Evolutionary conservation across 2,113 vertebrate genomes (phyloP).

Genomic region (Mobula birostris): DNA sequence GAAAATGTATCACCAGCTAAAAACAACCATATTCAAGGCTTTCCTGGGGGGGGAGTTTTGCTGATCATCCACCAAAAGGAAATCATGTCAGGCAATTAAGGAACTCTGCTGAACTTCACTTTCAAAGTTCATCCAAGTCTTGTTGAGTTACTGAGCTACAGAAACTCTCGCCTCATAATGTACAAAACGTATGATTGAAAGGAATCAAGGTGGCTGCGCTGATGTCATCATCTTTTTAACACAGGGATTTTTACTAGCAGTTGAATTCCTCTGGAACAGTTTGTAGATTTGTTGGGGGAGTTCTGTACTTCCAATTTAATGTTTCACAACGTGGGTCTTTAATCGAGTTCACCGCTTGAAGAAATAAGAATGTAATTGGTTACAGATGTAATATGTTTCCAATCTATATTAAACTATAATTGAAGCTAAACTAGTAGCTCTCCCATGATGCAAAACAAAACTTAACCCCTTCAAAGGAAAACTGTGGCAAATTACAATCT

Average conservation of each 20-base stretch:
- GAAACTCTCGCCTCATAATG: not conserved
- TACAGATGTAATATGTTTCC: conserved; percentile 23
- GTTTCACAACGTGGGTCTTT: conserved; percentile 25
- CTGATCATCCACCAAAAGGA: not conserved
- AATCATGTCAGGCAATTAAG: not conserved
- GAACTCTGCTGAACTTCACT: not conserved
- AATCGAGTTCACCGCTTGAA: conserved; percentile 22
- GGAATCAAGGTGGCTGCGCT: not conserved
- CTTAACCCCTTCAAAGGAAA: not conserved
- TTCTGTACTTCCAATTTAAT: conserved; percentile 11
- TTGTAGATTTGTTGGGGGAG: not conserved
- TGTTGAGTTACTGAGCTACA: not conserved
- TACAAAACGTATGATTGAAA: not conserved
- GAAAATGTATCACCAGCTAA: not conserved
- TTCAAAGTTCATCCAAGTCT: not conserved
- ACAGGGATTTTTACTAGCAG: not conserved
- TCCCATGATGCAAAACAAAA: not conserved
- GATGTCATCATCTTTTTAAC: not conserved
- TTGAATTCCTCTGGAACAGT: not conserved
- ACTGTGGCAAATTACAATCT: not conserved
- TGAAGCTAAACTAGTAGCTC: conserved; percentile 14
- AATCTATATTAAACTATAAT: conserved; percentile 34
- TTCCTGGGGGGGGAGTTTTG: not conserved
- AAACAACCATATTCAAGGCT: not conserved
- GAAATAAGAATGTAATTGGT: conserved; percentile 33